phyloP scores from a whole-genome alignment of 2,113 vertebrate species.

The Pachypanchax playfairii region DNA sequence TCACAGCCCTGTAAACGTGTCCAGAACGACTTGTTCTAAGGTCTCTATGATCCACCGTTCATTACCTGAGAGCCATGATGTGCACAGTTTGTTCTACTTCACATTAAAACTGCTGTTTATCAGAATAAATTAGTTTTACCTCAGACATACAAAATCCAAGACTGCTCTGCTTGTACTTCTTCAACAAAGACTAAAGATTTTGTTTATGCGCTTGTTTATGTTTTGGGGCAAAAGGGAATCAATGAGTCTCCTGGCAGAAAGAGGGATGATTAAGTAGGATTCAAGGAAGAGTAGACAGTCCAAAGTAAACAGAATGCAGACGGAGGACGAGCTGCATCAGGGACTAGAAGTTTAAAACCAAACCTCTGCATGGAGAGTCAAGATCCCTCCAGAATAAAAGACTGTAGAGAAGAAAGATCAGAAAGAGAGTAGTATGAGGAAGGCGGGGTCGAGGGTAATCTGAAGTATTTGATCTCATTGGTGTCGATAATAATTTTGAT shows the following conservation, averaged over 20 bases:
- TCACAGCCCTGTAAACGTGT: no score
- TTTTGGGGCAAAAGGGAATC: not conserved
- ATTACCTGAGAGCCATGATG: not conserved
- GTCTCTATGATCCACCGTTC: slow-evolving; percentile 18
- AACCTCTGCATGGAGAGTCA: not conserved
- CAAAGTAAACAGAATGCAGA: slow-evolving; percentile 41
- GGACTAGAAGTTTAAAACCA: slow-evolving; percentile 5
- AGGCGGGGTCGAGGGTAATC: not conserved
- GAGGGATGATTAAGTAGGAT: slow-evolving; percentile 35
- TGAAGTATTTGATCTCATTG: not conserved
- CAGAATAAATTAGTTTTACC: not conserved
- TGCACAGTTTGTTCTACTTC: slow-evolving; percentile 2
- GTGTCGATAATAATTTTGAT: slow-evolving; percentile 1
- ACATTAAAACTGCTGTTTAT: not conserved
- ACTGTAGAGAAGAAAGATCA: not conserved
- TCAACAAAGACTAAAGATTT: slow-evolving; percentile 21
- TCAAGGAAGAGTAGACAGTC: slow-evolving; percentile 17
- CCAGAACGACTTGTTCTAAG: slow-evolving; percentile 3
- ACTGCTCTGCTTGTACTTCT: not conserved
- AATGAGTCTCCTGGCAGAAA: slow-evolving; percentile 16
- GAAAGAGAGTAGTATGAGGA: not conserved
- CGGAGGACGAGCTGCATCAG: slow-evolving; percentile 35
- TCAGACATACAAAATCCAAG: not conserved
- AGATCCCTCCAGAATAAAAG: not conserved
- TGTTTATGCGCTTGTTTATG: slow-evolving; percentile 9